Evolutionary conservation across 2,113 vertebrate species (phyloP), one percentile per base, ranked within the genome.

Genomic region (Puntigrus tetrazona): DNA sequence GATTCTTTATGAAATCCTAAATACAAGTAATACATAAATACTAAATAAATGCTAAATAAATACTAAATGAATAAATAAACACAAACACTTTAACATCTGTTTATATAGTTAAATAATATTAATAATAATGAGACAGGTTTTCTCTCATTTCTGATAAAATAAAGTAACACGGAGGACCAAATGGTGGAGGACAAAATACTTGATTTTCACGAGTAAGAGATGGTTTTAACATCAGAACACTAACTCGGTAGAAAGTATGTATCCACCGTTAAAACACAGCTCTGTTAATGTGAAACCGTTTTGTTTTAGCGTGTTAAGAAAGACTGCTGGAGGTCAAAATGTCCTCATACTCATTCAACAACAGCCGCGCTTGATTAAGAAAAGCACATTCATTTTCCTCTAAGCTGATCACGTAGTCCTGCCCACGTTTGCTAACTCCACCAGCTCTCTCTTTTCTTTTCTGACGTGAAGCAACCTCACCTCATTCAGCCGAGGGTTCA

Each of bases 401-500:
- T 77, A 55, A 77, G 47, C 74, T 52, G 74, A 31, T 77, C 47
- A 55, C 20, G 5, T 14, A 76, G 29, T 31, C 27, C 45, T 29
- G 5, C 29, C 45, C 27, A 76, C 16, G 22, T 50, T 29, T 14
- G 13, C 9, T 50, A 75, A 77, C 43, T 31, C 29, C 47, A 55
- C 27, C 18, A 36, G 34, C 55, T 78, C 52, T 70, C 9, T 43
- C 16, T 27, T 59, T 59, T 65, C 47, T 36, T 18, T 29, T n/a
- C 25, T 67, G 78, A 65, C 16, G 9, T 65, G n/a, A 69, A 63
- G 47, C 31, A 52, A 27, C 41, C 43, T 55, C 13, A 61, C 31
- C 82, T 78, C 16, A 8, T 50, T 78, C 8, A n/a, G 31, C 75
- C 31, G 50, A 0, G 18, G 41, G 85, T 86, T 86, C 85, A 82